Percentiles rank a stretch among this genome's conserved stretches.
phyloP scores from a whole-genome alignment of 2,888 invertebrate species.

The Brachycybe producta region DNA sequence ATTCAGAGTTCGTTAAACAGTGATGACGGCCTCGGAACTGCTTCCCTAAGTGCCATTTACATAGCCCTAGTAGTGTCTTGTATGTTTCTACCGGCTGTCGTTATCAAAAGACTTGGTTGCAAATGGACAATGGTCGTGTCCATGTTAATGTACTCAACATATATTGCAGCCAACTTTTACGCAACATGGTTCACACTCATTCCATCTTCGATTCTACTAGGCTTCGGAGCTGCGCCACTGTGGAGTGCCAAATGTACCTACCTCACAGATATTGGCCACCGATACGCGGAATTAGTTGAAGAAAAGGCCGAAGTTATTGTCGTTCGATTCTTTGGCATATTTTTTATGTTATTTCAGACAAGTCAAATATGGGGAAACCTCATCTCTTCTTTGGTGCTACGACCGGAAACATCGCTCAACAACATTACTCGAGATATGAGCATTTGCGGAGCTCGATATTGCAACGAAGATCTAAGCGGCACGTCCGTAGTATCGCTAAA shows the following conservation, averaged over 20 bases:
- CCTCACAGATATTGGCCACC: constrained; percentile 82
- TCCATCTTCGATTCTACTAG: constrained; percentile 68
- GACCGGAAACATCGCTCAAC: constrained; percentile 18
- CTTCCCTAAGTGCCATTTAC: constrained; percentile 13
- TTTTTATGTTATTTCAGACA: constrained; percentile 95
- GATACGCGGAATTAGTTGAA: constrained; percentile 57
- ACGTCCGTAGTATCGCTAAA: neutral
- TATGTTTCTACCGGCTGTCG: constrained; percentile 84
- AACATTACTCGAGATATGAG: constrained; percentile 6
- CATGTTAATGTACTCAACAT: constrained; percentile 85
- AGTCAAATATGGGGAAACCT: constrained; percentile 94
- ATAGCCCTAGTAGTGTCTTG: constrained; percentile 61
- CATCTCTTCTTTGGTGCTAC: constrained; percentile 54
- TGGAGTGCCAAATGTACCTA: constrained; percentile 99
- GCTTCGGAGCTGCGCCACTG: constrained; percentile 90
- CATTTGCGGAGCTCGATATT: constrained; percentile 22
- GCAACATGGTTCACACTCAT: constrained; percentile 50
- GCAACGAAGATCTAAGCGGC: constrained; percentile 14
- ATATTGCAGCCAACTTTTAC: constrained; percentile 87
- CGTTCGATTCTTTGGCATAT: constrained; percentile 94
- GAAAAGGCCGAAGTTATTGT: constrained; percentile 64
- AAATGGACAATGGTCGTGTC: constrained; percentile 91
- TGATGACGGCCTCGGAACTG: constrained; percentile 16
- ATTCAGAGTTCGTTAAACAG: constrained; percentile 17
- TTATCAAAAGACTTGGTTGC: constrained; percentile 83